Evolutionary conservation across 2,888 invertebrate genomes (phyloP).

Genomic region (Aproaerema taeniolella): DNA sequence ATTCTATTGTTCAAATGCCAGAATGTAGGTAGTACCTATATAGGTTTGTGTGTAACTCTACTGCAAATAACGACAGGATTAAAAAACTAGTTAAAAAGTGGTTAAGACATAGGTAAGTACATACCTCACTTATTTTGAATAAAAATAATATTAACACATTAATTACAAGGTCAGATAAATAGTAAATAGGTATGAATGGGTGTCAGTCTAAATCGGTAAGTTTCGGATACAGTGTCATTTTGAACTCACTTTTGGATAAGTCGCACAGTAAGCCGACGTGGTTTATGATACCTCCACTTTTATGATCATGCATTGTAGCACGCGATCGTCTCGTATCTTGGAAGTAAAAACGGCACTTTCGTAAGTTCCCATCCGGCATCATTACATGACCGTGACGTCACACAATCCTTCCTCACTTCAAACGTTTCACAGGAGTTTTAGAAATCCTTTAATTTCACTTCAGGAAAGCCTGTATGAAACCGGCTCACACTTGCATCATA

Average conservation of each 20-base stretch:
- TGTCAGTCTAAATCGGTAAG: too few species aligned
- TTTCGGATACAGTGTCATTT: too few species aligned
- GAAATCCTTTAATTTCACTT: slow-evolving; percentile 28
- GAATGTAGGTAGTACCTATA: too few species aligned
- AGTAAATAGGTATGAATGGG: too few species aligned
- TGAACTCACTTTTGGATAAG: slow-evolving; percentile 68
- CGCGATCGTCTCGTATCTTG: slow-evolving; percentile 54
- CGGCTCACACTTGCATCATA: slow-evolving; percentile 45
- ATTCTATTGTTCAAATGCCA: too few species aligned
- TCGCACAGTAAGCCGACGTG: slow-evolving; percentile 65
- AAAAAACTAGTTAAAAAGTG: too few species aligned
- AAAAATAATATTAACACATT: too few species aligned
- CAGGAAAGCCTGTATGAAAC: slow-evolving; percentile 45
- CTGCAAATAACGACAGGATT: too few species aligned
- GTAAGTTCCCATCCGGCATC: slow-evolving; percentile 70
- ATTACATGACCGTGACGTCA: slow-evolving; percentile 67
- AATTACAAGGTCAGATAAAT: too few species aligned
- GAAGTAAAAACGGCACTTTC: slow-evolving; percentile 65
- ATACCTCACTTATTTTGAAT: too few species aligned
- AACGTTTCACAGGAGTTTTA: slow-evolving; percentile 47
- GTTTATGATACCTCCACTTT: slow-evolving; percentile 67
- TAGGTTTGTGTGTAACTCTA: too few species aligned
- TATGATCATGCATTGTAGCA: slow-evolving; percentile 70
- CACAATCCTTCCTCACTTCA: slow-evolving; percentile 58
- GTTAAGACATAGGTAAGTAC: too few species aligned